These are phyloP conservation scores for Drepana arcuata DNA, from an alignment of 1,140 invertebrate genomes.

Conservation along the genomic window DNA sequence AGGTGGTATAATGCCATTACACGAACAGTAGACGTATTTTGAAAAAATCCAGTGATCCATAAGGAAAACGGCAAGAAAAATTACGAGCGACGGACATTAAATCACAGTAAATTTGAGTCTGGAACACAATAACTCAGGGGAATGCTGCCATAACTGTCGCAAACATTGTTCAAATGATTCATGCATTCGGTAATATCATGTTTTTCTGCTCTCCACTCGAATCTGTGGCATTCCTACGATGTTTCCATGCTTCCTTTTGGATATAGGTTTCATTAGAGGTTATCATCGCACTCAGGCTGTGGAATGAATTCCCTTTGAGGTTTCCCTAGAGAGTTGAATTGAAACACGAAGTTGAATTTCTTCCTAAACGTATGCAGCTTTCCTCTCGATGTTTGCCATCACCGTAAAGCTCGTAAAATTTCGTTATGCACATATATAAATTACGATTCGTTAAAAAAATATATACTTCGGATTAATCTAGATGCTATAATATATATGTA, in stretches of 20 bases:
- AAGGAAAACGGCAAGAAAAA: slow-evolving; percentile 29
- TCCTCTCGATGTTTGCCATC: too few species aligned
- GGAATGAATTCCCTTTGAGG: too few species aligned
- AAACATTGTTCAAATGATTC: slow-evolving; percentile 52
- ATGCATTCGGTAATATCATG: slow-evolving; percentile 38
- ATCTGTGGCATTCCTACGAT: slow-evolving; percentile 3
- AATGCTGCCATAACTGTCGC: slow-evolving; percentile 52
- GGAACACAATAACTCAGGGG: slow-evolving; percentile 50
- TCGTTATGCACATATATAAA: too few species aligned
- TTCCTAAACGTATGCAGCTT: too few species aligned
- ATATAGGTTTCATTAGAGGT: slow-evolving; percentile 2
- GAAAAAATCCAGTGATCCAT: slow-evolving; percentile 9
- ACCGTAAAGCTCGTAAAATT: background rate
- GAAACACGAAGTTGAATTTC: background rate
- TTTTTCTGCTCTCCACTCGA: slow-evolving; percentile 16
- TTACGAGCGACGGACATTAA: slow-evolving; percentile 35
- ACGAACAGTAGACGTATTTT: slow-evolving; percentile 1
- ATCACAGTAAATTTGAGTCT: slow-evolving; percentile 51
- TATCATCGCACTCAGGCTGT: background rate
- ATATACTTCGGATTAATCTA: too few species aligned
- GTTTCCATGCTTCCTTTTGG: too few species aligned
- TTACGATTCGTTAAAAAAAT: too few species aligned
- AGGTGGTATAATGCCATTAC: too few species aligned
- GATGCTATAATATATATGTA: too few species aligned
- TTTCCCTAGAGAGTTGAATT: background rate